Conservation (phyloP, 2,797 vertebrate species). For the Anomalospiza imberbis region DNA sequence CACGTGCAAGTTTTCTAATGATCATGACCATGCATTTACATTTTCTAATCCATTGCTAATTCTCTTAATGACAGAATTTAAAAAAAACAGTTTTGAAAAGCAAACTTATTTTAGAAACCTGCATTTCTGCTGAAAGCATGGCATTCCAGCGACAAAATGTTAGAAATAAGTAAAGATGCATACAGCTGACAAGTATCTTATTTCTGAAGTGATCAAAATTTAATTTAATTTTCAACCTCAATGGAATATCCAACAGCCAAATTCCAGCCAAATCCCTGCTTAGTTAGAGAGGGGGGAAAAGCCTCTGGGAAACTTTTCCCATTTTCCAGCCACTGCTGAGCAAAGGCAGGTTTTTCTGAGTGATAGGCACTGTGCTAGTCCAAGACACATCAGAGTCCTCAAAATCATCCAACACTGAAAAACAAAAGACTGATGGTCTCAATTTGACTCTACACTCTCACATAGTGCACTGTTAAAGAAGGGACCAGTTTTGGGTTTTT, state of each 20-base stretch:
- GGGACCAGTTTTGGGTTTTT: too few relatives aligned
- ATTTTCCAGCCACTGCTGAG: not conserved
- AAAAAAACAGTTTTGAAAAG: not conserved
- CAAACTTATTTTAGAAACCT: not conserved
- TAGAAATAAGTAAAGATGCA: not conserved
- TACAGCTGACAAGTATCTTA: not conserved
- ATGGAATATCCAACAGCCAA: not conserved
- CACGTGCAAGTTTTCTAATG: not conserved
- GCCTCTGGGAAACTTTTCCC: not conserved
- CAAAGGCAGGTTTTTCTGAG: not conserved
- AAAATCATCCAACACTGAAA: not conserved
- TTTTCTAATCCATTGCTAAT: constrained; percentile 6
- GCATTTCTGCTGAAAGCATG: not conserved
- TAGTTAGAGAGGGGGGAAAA: not conserved
- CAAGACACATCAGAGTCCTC: not conserved
- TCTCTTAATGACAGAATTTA: not conserved
- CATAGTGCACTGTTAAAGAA: rapidly evolving
- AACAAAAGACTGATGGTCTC: not conserved
- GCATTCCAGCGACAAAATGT: not conserved
- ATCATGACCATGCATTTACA: not conserved
- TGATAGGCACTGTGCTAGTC: not conserved
- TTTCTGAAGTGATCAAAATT: not conserved
- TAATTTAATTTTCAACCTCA: not conserved
- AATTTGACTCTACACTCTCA: not conserved
- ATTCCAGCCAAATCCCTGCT: not conserved